These are phyloP conservation scores for Drosophila longiperda DNA, from an alignment of 2,888 invertebrate genomes.

Conservation along the genomic window DNA sequence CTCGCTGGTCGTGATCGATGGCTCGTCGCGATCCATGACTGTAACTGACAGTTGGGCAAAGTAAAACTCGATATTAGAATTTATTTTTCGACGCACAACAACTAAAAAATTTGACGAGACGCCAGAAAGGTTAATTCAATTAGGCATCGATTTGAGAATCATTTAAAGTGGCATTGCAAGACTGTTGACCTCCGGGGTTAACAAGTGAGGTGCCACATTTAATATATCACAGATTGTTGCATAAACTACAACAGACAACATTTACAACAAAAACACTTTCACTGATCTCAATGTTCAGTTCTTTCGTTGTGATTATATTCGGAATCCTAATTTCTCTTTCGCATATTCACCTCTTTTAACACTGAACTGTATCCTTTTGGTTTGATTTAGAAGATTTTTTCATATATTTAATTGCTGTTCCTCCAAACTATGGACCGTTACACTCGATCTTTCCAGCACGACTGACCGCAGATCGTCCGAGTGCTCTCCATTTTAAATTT, in stretches of 20 bases:
- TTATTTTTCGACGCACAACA: slow-evolving; percentile 42
- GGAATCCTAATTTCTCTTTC: not conserved
- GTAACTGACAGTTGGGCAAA: slow-evolving; percentile 19
- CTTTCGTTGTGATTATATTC: not conserved
- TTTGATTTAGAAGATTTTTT: not conserved
- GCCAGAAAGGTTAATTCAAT: slow-evolving; percentile 78
- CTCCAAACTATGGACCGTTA: slow-evolving; percentile 22
- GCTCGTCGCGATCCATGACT: slow-evolving; percentile 78
- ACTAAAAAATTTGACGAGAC: slow-evolving; percentile 9
- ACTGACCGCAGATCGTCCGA: slow-evolving; percentile 50
- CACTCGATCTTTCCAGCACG: slow-evolving; percentile 43
- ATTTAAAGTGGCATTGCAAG: slow-evolving; percentile 33
- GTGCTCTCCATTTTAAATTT: slow-evolving; percentile 61
- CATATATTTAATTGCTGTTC: slow-evolving; percentile 5
- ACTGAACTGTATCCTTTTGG: slow-evolving; percentile 35
- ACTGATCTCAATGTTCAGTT: not conserved
- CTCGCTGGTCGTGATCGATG: slow-evolving; percentile 68
- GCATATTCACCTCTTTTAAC: slow-evolving; percentile 34
- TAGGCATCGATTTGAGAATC: slow-evolving; percentile 49
- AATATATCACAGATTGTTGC: slow-evolving; percentile 23
- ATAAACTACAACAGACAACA: slow-evolving; percentile 2
- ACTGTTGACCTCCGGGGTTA: slow-evolving; percentile 71
- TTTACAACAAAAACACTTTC: not conserved
- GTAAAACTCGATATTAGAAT: slow-evolving; percentile 30
- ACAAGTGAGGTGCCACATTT: slow-evolving; percentile 57